Percentiles rank a stretch among this genome's conserved stretches.
Evolutionary conservation across 2,888 invertebrate genomes (phyloP).

Genomic region (Netelia virgata): DNA sequence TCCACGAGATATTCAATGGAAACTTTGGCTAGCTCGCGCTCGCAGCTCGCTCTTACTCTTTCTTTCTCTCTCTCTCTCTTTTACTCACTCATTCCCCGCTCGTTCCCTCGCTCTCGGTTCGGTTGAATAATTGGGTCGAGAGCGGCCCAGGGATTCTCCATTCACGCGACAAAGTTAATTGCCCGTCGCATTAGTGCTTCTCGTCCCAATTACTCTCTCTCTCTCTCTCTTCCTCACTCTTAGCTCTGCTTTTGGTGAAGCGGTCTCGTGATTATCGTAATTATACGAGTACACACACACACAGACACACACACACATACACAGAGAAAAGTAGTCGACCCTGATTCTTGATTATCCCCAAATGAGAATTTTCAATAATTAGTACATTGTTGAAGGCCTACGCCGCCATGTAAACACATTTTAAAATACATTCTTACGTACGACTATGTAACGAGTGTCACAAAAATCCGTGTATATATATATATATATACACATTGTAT

Average conservation of each 20-base stretch:
- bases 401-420: background rate
- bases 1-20: conserved; percentile 61
- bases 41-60: conserved; percentile 1
- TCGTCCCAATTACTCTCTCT: conserved; percentile 64
- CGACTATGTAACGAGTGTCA: too few species aligned
- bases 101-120: conserved; percentile 39
- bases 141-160: conserved; percentile 64
- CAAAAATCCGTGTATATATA: background rate
- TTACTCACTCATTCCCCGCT: background rate
- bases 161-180: conserved; percentile 70
- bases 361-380: background rate
- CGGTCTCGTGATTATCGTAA: conserved; percentile 66
- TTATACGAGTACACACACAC: conserved; percentile 49
- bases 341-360: conserved; percentile 4
- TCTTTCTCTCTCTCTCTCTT: too few species aligned
- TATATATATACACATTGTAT: background rate
- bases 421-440: too few species aligned
- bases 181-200: conserved; percentile 69
- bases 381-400: too few species aligned
- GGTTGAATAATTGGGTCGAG: conserved; percentile 67
- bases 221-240: background rate
- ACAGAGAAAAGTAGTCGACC: conserved; percentile 23
- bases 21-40: conserved; percentile 53
- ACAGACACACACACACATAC: conserved; percentile 11
- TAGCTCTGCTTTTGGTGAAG: conserved; percentile 33